Evolutionary conservation across 2,888 invertebrate species (phyloP).

Genomic region (Lamellibrachia columna): DNA sequence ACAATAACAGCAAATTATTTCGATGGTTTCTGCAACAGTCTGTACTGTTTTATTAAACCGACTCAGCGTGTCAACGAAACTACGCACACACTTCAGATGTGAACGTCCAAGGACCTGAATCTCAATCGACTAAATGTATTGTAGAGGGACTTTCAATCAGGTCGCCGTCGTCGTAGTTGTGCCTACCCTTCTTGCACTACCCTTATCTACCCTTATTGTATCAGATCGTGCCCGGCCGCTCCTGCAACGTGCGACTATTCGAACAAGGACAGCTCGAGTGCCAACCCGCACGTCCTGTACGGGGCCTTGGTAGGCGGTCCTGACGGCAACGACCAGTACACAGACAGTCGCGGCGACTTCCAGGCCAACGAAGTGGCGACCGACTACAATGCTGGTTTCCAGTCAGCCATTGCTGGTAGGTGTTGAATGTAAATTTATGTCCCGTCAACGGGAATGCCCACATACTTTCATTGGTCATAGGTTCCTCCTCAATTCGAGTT

Average conservation of each 20-base stretch:
- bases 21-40: no score
- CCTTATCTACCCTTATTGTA: neutral
- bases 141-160: no score
- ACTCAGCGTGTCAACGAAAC: no score
- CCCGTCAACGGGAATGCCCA: neutral
- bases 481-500: no score
- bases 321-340: conserved; percentile 49
- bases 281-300: conserved; percentile 55
- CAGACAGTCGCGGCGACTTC: conserved; percentile 52
- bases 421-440: neutral
- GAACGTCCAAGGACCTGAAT: no score
- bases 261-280: conserved; percentile 42
- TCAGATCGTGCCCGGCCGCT: conserved; percentile 54
- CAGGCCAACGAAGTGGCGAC: conserved; percentile 57
- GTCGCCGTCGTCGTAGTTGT: neutral
- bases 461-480: no score
- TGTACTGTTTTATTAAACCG: no score
- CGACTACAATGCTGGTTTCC: conserved; percentile 61
- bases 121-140: no score
- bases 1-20: no score
- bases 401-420: conserved; percentile 58
- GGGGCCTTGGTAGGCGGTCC: conserved; percentile 63
- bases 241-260: conserved; percentile 53
- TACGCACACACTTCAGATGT: no score
- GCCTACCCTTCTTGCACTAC: neutral